These are phyloP conservation scores for Beroe forskalii DNA, from an alignment of 37 sponge, comb jelly and placozoan species.

Conservation along the genomic window DNA sequence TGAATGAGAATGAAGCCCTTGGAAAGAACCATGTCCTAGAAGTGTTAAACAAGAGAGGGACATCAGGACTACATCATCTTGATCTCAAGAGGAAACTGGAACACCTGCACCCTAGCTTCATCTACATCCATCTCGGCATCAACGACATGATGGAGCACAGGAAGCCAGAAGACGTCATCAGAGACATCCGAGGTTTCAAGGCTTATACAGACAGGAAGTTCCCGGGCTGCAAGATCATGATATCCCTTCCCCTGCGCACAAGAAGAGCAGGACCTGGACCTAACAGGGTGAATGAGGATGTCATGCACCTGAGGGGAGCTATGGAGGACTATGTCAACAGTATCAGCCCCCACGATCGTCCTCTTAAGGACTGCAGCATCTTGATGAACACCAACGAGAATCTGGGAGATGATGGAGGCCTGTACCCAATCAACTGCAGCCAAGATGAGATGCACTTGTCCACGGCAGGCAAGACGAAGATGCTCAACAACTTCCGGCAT, in stretches of 20 bases:
- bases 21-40: neutral
- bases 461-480: neutral
- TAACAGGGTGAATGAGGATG: neutral
- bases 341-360: neutral
- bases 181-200: neutral
- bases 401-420: neutral
- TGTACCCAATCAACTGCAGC: neutral
- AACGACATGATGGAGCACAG: neutral
- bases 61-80: neutral
- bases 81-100: neutral
- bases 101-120: neutral
- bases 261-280: neutral
- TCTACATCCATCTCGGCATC: neutral
- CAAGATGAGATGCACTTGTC: neutral
- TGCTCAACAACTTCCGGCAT: neutral
- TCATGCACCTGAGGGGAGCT: neutral
- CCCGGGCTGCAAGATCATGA: neutral
- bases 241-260: neutral
- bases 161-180: neutral
- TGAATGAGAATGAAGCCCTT: slow-evolving; percentile 18
- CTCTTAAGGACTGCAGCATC: neutral
- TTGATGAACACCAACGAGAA: neutral
- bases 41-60: neutral
- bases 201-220: neutral
- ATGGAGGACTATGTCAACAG: neutral